Base-by-base conservation (phyloP, 1,140 invertebrate genomes). In the Drosophila sechellia region DNA sequence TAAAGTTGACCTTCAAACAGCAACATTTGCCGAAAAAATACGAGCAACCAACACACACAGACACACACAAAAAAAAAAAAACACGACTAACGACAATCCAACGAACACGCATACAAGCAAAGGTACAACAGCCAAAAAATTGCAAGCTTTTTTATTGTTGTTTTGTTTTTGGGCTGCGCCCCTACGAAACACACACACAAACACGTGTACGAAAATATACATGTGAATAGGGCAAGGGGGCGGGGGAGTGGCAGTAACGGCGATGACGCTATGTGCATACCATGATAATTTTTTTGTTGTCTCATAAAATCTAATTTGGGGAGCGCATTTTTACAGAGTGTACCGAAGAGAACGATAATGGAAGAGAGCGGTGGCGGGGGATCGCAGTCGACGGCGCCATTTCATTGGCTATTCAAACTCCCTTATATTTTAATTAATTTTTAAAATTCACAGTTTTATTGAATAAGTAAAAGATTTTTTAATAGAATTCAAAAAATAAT, bases 1-100 rank as follows among this genome's bases (percentile, higher is more conserved):
- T 91, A 91, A 91, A 91, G 90, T 91, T 91, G 90, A 91, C 90
- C 90, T 91, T 91, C 90, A 91, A 91, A 78, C 74, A 85, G 78
- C 83, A 81, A 86, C 83, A 86, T 86, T 86, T 84, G 83, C 74
- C 81, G 75, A 86, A 86, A 70, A 83, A 78, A 77, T 71, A 86
- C 81, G 79, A 89, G 64, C 64, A 68, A 43, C 64, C 64, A 64
- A 68, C 59, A 49, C 10, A 40, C 4, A 35, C 11, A 49, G 17
- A 17, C 34, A 22, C 64, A 35, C 59, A 50, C 57, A 55, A n/a
- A n/a, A n/a, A 45, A 87, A 87, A 89, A 75, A 75, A 76, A 76
- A 76, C 53, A 77, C 46, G 73, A 76, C 46, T 63, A 75, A 66
- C 72, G 72, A 75, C 59, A 72, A 43, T 69, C 50, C 42, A 27